Conservation (phyloP, 2,797 vertebrate genomes). For the Trematomus bernacchii region DNA sequence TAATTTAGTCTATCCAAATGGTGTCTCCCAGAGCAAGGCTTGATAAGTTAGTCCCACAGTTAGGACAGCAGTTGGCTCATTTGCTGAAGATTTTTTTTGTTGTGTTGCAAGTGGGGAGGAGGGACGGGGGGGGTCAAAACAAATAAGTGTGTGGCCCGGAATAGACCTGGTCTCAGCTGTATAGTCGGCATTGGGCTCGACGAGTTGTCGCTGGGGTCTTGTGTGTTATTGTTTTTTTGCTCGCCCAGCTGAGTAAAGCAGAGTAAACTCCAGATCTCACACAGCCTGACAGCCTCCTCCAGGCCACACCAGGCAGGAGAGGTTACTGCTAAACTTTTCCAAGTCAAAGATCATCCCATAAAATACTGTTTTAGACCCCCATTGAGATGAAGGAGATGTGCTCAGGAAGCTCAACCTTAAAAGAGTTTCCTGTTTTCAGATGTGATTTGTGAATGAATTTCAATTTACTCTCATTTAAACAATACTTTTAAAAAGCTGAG, state of each 20-base stretch:
- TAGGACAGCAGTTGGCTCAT: conserved; percentile 21
- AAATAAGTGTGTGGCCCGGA: conserved; percentile 29
- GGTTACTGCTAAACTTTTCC: conserved; percentile 53
- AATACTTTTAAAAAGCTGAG: too few relatives aligned
- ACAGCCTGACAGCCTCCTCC: conserved; percentile 71
- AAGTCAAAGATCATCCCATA: conserved; percentile 53
- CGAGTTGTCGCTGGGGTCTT: conserved; percentile 70
- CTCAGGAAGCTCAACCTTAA: conserved; percentile 14
- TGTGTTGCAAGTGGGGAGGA: not conserved
- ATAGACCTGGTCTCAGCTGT: conserved; percentile 36
- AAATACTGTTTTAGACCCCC: conserved; percentile 41
- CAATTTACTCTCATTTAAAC: too few relatives aligned
- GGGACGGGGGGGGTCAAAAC: conserved; percentile 21
- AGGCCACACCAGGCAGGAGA: conserved; percentile 48
- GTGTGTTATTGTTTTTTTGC: conserved; percentile 76
- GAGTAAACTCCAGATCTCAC: conserved; percentile 68
- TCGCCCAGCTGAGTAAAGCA: conserved; percentile 68
- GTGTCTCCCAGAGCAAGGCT: conserved; percentile 46
- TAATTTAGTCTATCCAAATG: conserved; percentile 57
- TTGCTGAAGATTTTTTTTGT: not conserved
- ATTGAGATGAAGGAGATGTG: conserved; percentile 29
- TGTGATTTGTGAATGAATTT: conserved; percentile 21
- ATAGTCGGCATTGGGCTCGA: conserved; percentile 24
- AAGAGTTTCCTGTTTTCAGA: conserved; percentile 14
- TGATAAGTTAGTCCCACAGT: conserved; percentile 50